Conservation (phyloP, 2,797 vertebrate genomes). For the Streptopelia turtur region DNA sequence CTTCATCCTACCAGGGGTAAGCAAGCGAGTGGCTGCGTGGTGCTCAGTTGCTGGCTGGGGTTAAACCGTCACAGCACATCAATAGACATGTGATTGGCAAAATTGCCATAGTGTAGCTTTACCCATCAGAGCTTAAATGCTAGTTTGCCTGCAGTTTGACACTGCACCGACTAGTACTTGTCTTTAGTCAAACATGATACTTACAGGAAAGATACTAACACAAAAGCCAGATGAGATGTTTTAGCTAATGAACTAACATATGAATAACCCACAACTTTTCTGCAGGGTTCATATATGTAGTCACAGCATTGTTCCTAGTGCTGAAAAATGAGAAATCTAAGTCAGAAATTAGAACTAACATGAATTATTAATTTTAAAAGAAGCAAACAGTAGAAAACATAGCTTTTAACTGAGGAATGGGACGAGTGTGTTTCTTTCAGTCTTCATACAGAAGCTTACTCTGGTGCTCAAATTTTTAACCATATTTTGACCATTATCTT, state of each 20-base stretch:
- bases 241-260: background rate
- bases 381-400: background rate
- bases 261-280: background rate
- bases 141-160: background rate
- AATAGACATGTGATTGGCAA: background rate
- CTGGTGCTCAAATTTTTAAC: background rate
- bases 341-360: background rate
- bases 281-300: background rate
- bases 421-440: background rate
- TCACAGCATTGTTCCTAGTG: background rate
- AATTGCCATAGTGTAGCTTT: background rate
- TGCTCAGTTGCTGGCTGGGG: no score
- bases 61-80: background rate
- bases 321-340: background rate
- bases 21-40: no score
- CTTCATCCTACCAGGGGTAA: no score
- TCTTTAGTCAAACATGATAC: background rate
- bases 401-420: background rate
- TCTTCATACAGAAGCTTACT: background rate
- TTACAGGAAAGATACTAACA: background rate
- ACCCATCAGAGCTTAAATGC: background rate
- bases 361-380: background rate
- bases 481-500: accelerated
- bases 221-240: background rate
- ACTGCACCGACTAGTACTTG: background rate